Base-by-base conservation (phyloP, 2,888 invertebrate species). In the Stenurella melanura region DNA sequence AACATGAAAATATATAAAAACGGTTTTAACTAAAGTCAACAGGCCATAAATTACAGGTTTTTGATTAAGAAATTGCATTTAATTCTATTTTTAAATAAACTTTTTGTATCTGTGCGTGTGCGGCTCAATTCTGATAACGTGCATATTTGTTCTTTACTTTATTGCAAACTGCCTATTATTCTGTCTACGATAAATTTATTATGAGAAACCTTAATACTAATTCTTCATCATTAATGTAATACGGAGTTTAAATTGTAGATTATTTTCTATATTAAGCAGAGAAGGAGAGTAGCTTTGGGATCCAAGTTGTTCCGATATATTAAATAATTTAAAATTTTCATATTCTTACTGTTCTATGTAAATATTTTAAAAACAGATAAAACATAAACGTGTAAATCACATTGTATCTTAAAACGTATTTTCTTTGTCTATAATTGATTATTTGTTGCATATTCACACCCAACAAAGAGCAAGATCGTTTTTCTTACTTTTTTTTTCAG, bases 1-100 rank as follows among this genome's bases (percentile, higher is more conserved):
- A 83, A 80, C 81, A 78, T 69, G 79, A 78, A 76, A 78, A 79
- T 77, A 75, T 78, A 77, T 73, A 81, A 84, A 82, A 83, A 83
- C 79, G 54, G 18, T 54, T n/a, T 11, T n/a, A 72, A 30, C 66
- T 64, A 77, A 81, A 83, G 76, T 73, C 77, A 78, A 72, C 79
- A 77, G 78, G 75, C 66, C 72, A 78, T 83, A 83, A 83, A 83
- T 83, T 80, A 81, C 74, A 68, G 74, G 75, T 77, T 74, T 79
- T 75, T 80, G 83, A 83, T 83, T 80, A 81, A 82, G 83, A 82
- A 83, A 81, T 77, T 34, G 80, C 78, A 72, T 76, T 76, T 79
- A 79, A 74, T 72, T 78, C 71, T 73, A 75, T 74, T 66, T 78
- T 78, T 76, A 64, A 79, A 79, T 60, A 71, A 81, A 75, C 80